Percentiles rank a stretch among this genome's conserved stretches.
Evolutionary conservation across 2,888 invertebrate genomes (phyloP).

Genomic region (Philopedon plagiatum): DNA sequence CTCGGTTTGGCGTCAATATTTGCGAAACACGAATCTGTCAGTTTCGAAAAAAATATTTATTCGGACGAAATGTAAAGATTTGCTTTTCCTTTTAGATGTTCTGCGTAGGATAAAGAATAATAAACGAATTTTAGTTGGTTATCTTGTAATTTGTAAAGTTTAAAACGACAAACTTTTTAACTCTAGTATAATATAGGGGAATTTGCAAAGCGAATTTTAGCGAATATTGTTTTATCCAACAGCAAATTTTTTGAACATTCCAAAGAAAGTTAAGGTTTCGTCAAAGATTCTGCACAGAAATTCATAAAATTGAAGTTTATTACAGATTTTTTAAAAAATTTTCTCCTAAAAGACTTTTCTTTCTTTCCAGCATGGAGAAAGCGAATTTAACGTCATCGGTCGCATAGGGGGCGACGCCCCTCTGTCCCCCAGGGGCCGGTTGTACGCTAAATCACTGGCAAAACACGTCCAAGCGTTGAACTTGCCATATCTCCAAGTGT

Average conservation of each 20-base stretch:
- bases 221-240: no score
- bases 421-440: constrained; percentile 84
- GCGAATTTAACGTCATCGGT: constrained; percentile 91
- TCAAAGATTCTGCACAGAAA: no score
- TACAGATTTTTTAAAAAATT: background rate
- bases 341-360: background rate
- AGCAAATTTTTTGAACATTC: no score
- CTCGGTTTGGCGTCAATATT: background rate
- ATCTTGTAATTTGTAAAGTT: no score
- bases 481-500: constrained; percentile 83
- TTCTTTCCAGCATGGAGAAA: constrained; percentile 86
- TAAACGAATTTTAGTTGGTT: no score
- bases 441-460: constrained; percentile 83
- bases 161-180: no score
- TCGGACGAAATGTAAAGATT: background rate
- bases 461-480: constrained; percentile 79
- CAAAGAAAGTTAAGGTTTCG: no score
- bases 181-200: no score
- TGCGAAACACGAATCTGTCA: background rate
- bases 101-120: background rate
- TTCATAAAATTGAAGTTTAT: no score
- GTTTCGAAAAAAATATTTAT: constrained; percentile 3
- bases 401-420: constrained; percentile 93
- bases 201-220: no score
- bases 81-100: background rate